Evolutionary conservation across 92 coral and sea anemone species (phyloP).

Genomic region (Epizoanthus ramosus): DNA sequence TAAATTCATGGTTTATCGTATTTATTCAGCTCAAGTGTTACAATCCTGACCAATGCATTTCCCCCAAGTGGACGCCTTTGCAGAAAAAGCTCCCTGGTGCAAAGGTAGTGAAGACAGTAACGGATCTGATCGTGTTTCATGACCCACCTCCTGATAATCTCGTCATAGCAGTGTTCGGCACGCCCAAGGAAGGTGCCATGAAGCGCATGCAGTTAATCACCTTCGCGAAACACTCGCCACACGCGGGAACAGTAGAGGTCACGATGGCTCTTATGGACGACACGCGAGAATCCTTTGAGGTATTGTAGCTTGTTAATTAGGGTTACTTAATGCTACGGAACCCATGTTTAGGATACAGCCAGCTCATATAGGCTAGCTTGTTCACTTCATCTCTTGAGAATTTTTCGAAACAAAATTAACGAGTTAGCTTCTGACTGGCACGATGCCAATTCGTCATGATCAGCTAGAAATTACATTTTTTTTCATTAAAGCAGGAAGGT

Average conservation of each 20-base stretch:
- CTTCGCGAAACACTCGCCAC: conserved; percentile 1
- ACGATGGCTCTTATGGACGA: neutral
- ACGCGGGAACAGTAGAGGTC: neutral
- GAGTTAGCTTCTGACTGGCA: too few relatives aligned
- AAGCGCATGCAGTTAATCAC: conserved; percentile 1
- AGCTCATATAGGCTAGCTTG: too few relatives aligned
- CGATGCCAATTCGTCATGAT: too few relatives aligned
- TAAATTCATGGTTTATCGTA: too few relatives aligned
- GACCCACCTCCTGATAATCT: neutral
- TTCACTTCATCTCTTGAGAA: too few relatives aligned
- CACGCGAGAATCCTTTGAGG: neutral
- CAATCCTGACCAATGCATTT: neutral
- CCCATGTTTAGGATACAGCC: too few relatives aligned
- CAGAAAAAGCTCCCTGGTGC: neutral
- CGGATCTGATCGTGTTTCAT: neutral
- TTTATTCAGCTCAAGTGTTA: neutral
- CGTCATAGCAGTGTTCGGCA: neutral
- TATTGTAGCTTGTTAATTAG: neutral
- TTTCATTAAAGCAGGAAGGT: too few relatives aligned
- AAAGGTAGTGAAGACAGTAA: neutral
- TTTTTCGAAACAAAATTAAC: too few relatives aligned
- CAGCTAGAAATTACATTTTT: too few relatives aligned
- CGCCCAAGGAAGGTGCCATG: neutral
- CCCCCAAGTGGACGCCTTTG: neutral
- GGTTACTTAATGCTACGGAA: too few relatives aligned